phyloP scores from a whole-genome alignment of 2,888 invertebrate species.

The Amiota communis region DNA sequence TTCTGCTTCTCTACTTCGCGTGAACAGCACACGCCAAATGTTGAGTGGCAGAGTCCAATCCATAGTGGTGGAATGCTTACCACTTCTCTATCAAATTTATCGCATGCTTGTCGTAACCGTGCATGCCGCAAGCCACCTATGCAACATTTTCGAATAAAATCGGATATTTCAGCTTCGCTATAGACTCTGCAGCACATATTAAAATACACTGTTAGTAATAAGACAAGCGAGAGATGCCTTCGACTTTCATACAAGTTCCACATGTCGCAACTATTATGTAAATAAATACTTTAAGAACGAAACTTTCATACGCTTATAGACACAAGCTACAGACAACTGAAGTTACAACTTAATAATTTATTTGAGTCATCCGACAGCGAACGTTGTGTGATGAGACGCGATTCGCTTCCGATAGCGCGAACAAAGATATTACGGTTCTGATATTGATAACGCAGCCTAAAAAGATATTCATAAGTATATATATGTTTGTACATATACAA shows the following conservation, averaged over 20 bases:
- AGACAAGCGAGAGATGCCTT: no score
- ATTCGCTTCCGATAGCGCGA: slow-evolving; percentile 2
- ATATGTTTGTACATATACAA: background rate
- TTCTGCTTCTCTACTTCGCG: slow-evolving; percentile 73
- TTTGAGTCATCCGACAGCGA: no score
- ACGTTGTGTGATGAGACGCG: background rate
- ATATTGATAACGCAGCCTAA: slow-evolving; percentile 16
- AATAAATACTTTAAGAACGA: background rate
- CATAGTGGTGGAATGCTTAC: slow-evolving; percentile 76
- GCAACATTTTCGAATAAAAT: slow-evolving; percentile 74
- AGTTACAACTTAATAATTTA: slow-evolving; percentile 1
- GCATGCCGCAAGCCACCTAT: slow-evolving; percentile 75
- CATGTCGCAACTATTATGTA: no score
- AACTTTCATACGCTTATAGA: background rate
- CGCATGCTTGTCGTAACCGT: slow-evolving; percentile 73
- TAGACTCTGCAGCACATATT: no score
- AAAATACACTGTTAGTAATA: no score
- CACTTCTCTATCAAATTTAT: slow-evolving; percentile 75
- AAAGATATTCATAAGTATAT: slow-evolving; percentile 16
- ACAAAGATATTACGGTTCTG: slow-evolving; percentile 10
- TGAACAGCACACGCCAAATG: slow-evolving; percentile 79
- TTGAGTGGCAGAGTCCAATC: slow-evolving; percentile 78
- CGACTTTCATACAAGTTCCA: no score
- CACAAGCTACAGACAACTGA: no score
- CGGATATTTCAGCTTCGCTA: slow-evolving; percentile 54